phyloP scores from a whole-genome alignment of 2,888 invertebrate genomes.

The Ochropleura leucogaster region DNA sequence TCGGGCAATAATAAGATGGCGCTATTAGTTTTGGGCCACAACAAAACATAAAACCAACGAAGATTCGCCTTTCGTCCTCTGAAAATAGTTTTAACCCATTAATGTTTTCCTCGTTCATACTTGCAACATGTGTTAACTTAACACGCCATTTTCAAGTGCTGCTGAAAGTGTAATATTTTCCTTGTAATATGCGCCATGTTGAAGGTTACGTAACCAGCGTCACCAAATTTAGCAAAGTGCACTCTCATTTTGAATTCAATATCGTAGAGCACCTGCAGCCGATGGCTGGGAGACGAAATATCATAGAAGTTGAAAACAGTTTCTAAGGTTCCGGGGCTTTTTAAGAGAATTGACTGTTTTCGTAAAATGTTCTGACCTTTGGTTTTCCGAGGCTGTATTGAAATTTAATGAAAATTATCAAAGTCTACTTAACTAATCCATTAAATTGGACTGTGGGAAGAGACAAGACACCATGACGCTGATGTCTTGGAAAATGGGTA shows the following conservation, averaged over 20 bases:
- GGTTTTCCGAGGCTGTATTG: neutral
- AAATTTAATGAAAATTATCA: neutral
- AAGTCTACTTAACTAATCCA: neutral
- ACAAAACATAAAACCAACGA: neutral
- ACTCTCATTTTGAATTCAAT: slow-evolving; percentile 56
- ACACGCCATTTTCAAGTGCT: slow-evolving; percentile 19
- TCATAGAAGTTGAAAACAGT: slow-evolving; percentile 31
- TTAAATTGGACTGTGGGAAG: neutral
- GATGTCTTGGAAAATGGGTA: too few species aligned
- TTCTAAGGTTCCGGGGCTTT: neutral
- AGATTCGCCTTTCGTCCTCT: neutral
- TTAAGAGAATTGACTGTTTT: slow-evolving; percentile 11
- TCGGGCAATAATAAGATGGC: neutral
- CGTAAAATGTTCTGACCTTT: neutral
- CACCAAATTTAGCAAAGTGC: slow-evolving; percentile 59
- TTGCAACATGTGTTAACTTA: slow-evolving; percentile 13
- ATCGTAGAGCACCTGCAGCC: slow-evolving; percentile 48
- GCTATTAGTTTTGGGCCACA: neutral
- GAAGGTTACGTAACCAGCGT: slow-evolving; percentile 43
- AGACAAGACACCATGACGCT: too few species aligned
- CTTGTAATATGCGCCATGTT: slow-evolving; percentile 14
- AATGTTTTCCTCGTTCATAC: slow-evolving; percentile 5
- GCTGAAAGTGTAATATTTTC: slow-evolving; percentile 22
- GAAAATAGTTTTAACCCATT: slow-evolving; percentile 15
- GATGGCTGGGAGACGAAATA: slow-evolving; percentile 30